Base-by-base conservation (phyloP, 2,888 invertebrate genomes). In the Cephus runcator region DNA sequence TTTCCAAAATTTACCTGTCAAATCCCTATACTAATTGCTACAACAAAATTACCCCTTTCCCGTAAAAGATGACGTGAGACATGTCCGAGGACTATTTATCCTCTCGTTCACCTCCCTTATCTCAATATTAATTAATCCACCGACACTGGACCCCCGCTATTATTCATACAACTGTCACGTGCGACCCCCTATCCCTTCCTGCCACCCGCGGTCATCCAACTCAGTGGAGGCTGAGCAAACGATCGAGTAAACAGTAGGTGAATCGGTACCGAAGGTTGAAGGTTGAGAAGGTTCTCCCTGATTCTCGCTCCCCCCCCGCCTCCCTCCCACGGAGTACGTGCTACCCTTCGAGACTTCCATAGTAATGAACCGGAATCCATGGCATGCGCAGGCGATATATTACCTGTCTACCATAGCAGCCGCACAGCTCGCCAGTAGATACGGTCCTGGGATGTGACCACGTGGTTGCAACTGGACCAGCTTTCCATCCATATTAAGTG, bases 341-440 rank as follows among this genome's bases (percentile, higher is more conserved):
- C 40, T 15, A 40, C 40, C 78, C 76, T 83, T 82, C 87, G 85
- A 85, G 87, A 86, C 88, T 86, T 86, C 85, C 88, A 88, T 88
- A 88, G 86, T 86, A 88, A 88, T 88, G 86, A 86, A 87, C 85
- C 83, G 81, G 86, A 85, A 85, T 88, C 87, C 87, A 83, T 82
- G 75, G 85, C 87, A 88, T 87, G 87, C 84, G 78, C 84, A 73
- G 74, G 83, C 87, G 83, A 88, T 87, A 86, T 87, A 85, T 88
- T 86, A 87, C 83, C 83, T 83, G 81, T 79, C 83, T 77, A 79
- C 85, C 79, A 75, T 78, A 80, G 76, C 80, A 82, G 79, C 80
- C n/a, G 34, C 11, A 75, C 33, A 74, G 69, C 73, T 79, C 34
- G 35, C 77, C 69, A 75, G 76, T 81, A 84, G 85, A 85, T 85